These are phyloP conservation scores for Phylloscopus trochiloides DNA, from an alignment of 2,113 vertebrate species.

Conservation along the genomic window DNA sequence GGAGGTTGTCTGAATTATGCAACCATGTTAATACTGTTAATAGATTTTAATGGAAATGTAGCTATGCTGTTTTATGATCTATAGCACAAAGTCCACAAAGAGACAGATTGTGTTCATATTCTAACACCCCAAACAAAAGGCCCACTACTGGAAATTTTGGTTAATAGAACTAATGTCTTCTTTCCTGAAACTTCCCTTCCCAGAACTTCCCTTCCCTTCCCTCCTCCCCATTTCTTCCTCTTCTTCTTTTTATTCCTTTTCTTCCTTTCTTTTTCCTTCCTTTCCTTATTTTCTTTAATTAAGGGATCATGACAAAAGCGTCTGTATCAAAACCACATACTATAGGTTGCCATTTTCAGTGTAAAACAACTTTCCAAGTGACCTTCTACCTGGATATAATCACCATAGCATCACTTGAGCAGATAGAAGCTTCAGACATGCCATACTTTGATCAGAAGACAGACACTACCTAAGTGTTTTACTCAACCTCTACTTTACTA, in stretches of 20 bases:
- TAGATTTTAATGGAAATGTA: neutral
- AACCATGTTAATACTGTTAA: neutral
- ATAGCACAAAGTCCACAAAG: neutral
- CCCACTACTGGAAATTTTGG: neutral
- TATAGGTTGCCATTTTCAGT: neutral
- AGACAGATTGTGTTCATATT: neutral
- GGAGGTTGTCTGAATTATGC: slow-evolving; percentile 8
- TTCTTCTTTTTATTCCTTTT: neutral
- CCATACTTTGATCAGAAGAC: neutral
- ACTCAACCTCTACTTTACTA: neutral
- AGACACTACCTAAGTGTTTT: neutral
- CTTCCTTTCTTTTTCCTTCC: neutral
- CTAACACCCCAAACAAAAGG: neutral
- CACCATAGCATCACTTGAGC: neutral
- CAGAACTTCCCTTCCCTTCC: neutral
- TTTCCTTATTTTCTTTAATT: neutral
- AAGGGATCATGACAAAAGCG: neutral
- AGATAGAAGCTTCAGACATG: neutral
- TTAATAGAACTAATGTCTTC: neutral
- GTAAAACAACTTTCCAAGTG: neutral
- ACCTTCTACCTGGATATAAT: neutral
- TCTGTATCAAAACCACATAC: neutral
- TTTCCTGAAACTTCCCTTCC: neutral
- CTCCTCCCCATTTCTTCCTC: too few species aligned
- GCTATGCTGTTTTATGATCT: neutral